Evolutionary conservation across 2,113 vertebrate genomes (phyloP).

Genomic region (Coptodon rendalli): DNA sequence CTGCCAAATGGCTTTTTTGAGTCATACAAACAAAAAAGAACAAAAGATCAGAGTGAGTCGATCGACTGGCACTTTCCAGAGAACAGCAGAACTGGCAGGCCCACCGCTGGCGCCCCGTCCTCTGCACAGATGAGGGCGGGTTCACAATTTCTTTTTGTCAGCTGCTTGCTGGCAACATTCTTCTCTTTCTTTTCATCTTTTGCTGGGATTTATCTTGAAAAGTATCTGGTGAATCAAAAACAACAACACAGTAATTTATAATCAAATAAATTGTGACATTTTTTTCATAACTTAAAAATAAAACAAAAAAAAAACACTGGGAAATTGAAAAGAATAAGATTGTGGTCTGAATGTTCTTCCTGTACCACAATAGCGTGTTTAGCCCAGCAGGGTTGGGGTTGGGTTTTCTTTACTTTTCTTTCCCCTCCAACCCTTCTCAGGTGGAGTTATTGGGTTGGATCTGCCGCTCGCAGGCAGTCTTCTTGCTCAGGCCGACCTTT

Average conservation of each 20-base stretch:
- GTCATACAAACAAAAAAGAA: no score
- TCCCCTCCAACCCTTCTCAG: neutral
- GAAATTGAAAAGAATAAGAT: neutral
- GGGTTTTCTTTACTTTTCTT: neutral
- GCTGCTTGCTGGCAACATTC: neutral
- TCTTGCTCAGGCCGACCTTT: neutral
- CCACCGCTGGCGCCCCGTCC: rapidly evolving
- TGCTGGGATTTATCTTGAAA: neutral
- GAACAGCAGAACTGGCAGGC: neutral
- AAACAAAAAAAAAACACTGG: neutral
- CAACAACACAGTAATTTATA: neutral
- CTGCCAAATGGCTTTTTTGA: no score
- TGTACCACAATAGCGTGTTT: neutral
- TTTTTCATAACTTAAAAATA: neutral
- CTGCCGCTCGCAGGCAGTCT: neutral
- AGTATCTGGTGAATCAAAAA: neutral
- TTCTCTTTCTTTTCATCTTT: neutral
- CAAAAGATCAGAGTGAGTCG: no score
- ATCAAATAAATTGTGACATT: neutral
- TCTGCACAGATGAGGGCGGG: neutral
- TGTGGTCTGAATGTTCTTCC: neutral
- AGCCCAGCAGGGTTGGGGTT: neutral
- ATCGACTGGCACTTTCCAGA: neutral
- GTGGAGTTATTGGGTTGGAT: neutral
- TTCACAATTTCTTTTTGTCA: neutral